phyloP scores from a whole-genome alignment of 2,888 invertebrate species.

The Subacronicta megacephala region DNA sequence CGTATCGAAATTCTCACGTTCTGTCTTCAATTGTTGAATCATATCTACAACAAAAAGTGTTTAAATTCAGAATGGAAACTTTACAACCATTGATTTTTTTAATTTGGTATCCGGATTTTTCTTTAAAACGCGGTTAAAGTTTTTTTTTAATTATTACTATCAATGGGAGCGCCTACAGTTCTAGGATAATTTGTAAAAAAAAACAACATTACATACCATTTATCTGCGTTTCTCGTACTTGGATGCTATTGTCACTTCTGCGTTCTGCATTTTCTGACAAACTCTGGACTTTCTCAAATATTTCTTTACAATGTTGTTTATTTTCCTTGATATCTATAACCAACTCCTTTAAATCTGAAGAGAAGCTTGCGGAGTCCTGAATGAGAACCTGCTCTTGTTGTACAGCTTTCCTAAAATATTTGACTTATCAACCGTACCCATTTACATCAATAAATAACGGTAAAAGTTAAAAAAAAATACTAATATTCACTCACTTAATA shows the following conservation, averaged over 20 bases:
- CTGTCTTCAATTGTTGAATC: conserved; percentile 88
- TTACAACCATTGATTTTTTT: too few relatives aligned
- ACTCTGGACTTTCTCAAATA: conserved; percentile 84
- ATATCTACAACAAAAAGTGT: conserved; percentile 76
- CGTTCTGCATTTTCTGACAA: conserved; percentile 80
- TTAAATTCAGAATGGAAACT: too few relatives aligned
- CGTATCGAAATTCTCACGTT: conserved; percentile 87
- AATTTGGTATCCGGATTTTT: too few relatives aligned
- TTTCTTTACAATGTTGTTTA: conserved; percentile 78
- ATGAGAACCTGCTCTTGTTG: conserved; percentile 86
- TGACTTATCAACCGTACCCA: neutral
- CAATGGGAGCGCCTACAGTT: too few relatives aligned
- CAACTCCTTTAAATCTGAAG: conserved; percentile 84
- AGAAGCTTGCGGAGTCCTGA: conserved; percentile 84
- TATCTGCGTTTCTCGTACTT: conserved; percentile 88
- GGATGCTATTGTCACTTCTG: conserved; percentile 84
- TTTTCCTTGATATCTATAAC: conserved; percentile 85
- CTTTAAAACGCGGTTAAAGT: too few relatives aligned
- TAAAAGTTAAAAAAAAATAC: neutral
- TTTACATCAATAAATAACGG: too few relatives aligned
- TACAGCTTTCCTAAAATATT: conserved; percentile 81
- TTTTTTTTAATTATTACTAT: too few relatives aligned
- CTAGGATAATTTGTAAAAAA: too few relatives aligned
- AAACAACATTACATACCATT: conserved; percentile 81
- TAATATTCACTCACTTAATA: conserved; percentile 79